Percentiles rank a stretch among this genome's conserved stretches.
phyloP scores from a whole-genome alignment of 2,888 invertebrate genomes.

The Hyalella azteca region DNA sequence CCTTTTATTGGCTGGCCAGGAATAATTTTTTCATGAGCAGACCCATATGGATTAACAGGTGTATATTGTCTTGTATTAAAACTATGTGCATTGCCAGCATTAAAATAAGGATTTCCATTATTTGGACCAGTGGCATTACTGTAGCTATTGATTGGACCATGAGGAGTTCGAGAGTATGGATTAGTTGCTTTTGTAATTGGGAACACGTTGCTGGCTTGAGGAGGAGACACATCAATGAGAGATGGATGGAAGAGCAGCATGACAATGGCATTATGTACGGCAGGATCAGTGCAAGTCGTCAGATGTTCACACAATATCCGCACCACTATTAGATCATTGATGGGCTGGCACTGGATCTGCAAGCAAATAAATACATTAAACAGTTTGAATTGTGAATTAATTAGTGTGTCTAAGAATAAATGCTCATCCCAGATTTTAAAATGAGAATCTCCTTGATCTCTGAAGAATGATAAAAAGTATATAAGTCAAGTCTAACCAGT shows the following conservation, averaged over 20 bases:
- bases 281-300: not conserved
- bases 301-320: not conserved
- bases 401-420: not conserved
- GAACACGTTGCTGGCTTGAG: conserved; percentile 2
- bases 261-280: not conserved
- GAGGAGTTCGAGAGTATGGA: not conserved
- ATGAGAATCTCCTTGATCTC: too few relatives aligned
- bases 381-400: not conserved
- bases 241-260: conserved; percentile 17
- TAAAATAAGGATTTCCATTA: conserved; percentile 23
- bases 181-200: not conserved
- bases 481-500: too few relatives aligned
- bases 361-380: not conserved
- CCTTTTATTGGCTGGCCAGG: not conserved
- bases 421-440: too few relatives aligned
- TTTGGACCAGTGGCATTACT: too few relatives aligned
- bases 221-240: not conserved
- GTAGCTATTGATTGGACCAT: too few relatives aligned
- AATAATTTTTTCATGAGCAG: not conserved
- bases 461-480: too few relatives aligned
- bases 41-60: not conserved
- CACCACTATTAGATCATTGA: conserved; percentile 14
- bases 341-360: not conserved
- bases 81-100: not conserved
- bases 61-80: not conserved